These are phyloP conservation scores for Drosophila glabriapex DNA, from an alignment of 2,888 invertebrate species.

Conservation along the genomic window DNA sequence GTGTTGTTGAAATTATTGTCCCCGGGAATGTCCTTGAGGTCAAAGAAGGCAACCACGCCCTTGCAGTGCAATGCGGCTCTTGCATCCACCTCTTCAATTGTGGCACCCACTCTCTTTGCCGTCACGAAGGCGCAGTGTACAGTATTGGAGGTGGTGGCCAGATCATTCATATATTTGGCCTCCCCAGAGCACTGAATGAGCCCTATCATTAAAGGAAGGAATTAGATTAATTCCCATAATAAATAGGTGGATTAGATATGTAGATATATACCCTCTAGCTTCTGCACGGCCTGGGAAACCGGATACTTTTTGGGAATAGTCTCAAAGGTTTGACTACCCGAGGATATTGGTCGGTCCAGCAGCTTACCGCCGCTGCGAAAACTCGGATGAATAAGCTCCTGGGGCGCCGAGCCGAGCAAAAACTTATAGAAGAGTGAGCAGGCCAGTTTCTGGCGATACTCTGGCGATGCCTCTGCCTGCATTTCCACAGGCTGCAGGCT, in stretches of 20 bases:
- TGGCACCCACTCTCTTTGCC: slow-evolving; percentile 87
- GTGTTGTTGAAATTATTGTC: slow-evolving; percentile 84
- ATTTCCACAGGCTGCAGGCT: slow-evolving; percentile 89
- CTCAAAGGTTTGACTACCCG: slow-evolving; percentile 90
- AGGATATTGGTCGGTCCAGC: slow-evolving; percentile 88
- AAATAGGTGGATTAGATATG: slow-evolving; percentile 55
- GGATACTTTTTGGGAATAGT: slow-evolving; percentile 90
- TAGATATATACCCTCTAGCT: slow-evolving; percentile 88
- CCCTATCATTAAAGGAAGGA: slow-evolving; percentile 22
- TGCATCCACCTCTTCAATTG: slow-evolving; percentile 79
- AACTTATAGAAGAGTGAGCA: slow-evolving; percentile 92
- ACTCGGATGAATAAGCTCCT: slow-evolving; percentile 75
- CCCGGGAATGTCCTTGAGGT: slow-evolving; percentile 89
- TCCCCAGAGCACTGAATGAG: slow-evolving; percentile 90
- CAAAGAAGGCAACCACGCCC: slow-evolving; percentile 88
- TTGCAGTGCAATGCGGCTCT: slow-evolving; percentile 86
- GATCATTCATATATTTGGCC: slow-evolving; percentile 91
- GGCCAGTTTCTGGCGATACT: slow-evolving; percentile 90
- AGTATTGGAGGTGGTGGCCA: slow-evolving; percentile 89
- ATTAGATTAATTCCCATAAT: accelerated
- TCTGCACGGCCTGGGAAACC: slow-evolving; percentile 90
- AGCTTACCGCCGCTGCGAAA: slow-evolving; percentile 83
- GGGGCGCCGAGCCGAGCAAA: slow-evolving; percentile 87
- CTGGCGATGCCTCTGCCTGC: slow-evolving; percentile 89
- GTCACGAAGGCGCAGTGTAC: slow-evolving; percentile 86